Percentiles rank a stretch among this genome's conserved stretches.
Evolutionary conservation across 2,888 invertebrate species (phyloP).

Genomic region (Meteorus colon): DNA sequence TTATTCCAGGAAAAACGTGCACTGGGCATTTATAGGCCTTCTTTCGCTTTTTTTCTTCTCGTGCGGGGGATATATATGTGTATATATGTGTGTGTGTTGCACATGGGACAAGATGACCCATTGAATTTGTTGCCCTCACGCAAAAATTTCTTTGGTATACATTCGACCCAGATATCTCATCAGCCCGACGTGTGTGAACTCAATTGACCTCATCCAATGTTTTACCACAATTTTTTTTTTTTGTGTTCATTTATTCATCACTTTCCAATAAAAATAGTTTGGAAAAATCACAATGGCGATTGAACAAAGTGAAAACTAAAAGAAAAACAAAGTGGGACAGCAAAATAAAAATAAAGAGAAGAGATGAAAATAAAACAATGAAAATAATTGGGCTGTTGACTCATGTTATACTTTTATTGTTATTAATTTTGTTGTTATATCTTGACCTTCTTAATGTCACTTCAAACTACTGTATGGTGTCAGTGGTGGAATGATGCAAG

Average conservation of each 20-base stretch:
- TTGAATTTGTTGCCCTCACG: constrained; percentile 31
- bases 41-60: constrained; percentile 11
- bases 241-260: neutral
- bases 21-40: neutral
- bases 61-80: neutral
- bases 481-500: neutral
- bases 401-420: neutral
- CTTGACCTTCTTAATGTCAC: neutral
- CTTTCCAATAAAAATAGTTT: neutral
- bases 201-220: constrained; percentile 25
- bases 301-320: too few species aligned
- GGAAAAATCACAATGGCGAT: too few species aligned
- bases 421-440: neutral
- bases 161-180: constrained; percentile 37
- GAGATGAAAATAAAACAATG: neutral
- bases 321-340: too few species aligned
- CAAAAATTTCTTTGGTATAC: constrained; percentile 21
- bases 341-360: too few species aligned
- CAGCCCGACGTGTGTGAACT: constrained; percentile 14
- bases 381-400: neutral
- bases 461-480: neutral
- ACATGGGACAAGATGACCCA: constrained; percentile 35
- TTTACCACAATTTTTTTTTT: neutral
- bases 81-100: neutral
- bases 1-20: constrained; percentile 38